phyloP scores from a whole-genome alignment of 1,140 invertebrate genomes.

The Carposina sasakii region DNA sequence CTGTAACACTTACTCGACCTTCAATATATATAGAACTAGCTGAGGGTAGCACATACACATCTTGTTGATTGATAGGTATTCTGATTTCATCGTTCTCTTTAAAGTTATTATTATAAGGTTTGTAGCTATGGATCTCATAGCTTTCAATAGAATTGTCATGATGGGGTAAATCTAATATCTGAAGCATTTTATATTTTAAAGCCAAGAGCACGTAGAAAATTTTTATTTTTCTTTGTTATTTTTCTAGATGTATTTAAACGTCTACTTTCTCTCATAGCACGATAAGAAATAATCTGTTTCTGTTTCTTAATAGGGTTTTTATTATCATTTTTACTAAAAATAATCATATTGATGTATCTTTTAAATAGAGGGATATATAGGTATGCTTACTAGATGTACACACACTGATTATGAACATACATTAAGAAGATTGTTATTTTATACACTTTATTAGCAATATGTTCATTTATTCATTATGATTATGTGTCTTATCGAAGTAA shows the following conservation, averaged over 20 bases:
- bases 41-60: constrained; percentile 39
- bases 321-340: constrained; percentile 2
- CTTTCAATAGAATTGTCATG: background rate
- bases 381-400: background rate
- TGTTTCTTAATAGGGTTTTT: background rate
- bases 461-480: constrained; percentile 11
- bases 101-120: constrained; percentile 5
- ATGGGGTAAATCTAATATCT: background rate
- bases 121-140: constrained; percentile 5
- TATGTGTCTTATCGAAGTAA: constrained; percentile 1
- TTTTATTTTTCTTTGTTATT: constrained; percentile 3
- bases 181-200: background rate
- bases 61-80: constrained; percentile 44
- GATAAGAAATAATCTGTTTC: background rate
- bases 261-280: background rate
- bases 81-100: constrained; percentile 10
- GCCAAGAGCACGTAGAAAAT: background rate
- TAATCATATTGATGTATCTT: constrained; percentile 3
- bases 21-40: constrained; percentile 41
- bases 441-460: background rate
- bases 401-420: constrained; percentile 9
- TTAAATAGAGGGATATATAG: constrained; percentile 1
- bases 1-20: constrained; percentile 14
- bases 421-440: constrained; percentile 9
- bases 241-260: background rate